phyloP scores from a whole-genome alignment of 2,797 vertebrate species.

The Enteromius paludinosus region DNA sequence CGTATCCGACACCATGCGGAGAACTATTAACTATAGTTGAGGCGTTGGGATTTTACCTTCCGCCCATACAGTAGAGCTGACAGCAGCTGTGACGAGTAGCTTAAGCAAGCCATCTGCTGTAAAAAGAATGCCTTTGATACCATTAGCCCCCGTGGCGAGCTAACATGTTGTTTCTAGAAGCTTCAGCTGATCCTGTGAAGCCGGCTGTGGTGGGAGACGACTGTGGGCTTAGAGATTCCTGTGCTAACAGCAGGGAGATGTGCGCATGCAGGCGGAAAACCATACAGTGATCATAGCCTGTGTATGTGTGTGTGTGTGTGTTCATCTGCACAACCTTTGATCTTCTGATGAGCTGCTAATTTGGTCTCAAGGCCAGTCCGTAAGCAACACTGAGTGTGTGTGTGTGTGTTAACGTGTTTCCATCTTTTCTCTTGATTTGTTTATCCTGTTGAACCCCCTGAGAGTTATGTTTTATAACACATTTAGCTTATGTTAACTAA shows the following conservation, averaged over 20 bases:
- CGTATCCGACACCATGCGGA: neutral
- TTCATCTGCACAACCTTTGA: slow-evolving; percentile 51
- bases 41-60: slow-evolving; percentile 24
- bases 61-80: slow-evolving; percentile 55
- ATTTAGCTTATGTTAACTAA: slow-evolving; percentile 5
- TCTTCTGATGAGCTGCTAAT: slow-evolving; percentile 57
- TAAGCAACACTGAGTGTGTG: slow-evolving; percentile 5
- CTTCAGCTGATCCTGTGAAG: slow-evolving; percentile 64
- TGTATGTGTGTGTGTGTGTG: slow-evolving; percentile 42
- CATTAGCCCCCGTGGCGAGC: slow-evolving; percentile 59
- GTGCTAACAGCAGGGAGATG: slow-evolving; percentile 58
- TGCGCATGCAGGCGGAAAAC: slow-evolving; percentile 53
- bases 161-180: slow-evolving; percentile 63
- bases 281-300: slow-evolving; percentile 53
- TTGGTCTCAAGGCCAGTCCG: slow-evolving; percentile 37
- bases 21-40: slow-evolving; percentile 36
- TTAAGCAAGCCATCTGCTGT: slow-evolving; percentile 74
- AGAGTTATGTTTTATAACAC: slow-evolving; percentile 1
- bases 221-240: slow-evolving; percentile 69
- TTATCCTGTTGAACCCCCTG: neutral
- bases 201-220: slow-evolving; percentile 57
- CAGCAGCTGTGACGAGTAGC: slow-evolving; percentile 69
- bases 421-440: slow-evolving; percentile 26
- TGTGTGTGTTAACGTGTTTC: slow-evolving; percentile 1
- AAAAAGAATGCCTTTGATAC: slow-evolving; percentile 79